phyloP scores from a whole-genome alignment of 2,888 invertebrate species.

The Aporophyla lueneburgensis region DNA sequence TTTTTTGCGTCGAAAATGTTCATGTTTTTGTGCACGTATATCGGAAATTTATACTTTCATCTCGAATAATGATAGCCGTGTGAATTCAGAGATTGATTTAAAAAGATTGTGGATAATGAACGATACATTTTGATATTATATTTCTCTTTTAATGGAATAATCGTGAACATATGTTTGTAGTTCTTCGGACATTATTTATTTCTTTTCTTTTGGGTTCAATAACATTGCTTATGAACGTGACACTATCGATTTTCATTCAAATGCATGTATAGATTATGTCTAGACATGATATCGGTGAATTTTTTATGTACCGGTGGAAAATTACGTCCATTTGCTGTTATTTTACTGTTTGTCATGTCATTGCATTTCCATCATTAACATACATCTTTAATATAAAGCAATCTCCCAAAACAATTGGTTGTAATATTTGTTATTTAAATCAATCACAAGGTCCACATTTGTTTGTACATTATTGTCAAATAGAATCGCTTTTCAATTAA shows the following conservation, averaged over 20 bases:
- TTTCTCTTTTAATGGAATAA: background rate
- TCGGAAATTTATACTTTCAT: conserved; percentile 18
- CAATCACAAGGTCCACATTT: conserved; percentile 21
- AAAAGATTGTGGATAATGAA: conserved; percentile 6
- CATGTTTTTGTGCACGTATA: conserved; percentile 3
- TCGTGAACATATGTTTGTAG: conserved; percentile 1
- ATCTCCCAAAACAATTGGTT: conserved; percentile 16
- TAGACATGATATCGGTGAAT: conserved; percentile 40
- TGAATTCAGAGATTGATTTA: background rate
- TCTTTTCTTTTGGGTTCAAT: conserved; percentile 16
- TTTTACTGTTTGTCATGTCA: conserved; percentile 14
- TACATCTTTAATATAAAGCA: conserved; percentile 37
- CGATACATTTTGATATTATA: background rate
- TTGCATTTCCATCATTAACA: conserved; percentile 36
- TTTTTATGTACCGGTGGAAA: conserved; percentile 26
- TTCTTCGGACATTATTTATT: conserved; percentile 9
- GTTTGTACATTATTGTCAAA: conserved; percentile 25
- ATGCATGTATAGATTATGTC: conserved; percentile 29
- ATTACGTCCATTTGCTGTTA: conserved; percentile 27
- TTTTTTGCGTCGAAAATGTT: conserved; percentile 27
- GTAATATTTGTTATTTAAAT: conserved; percentile 18
- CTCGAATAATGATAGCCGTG: conserved; percentile 9
- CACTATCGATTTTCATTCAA: conserved; percentile 38
- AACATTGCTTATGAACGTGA: conserved; percentile 25
- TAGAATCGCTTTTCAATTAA: conserved; percentile 24